phyloP scores from a whole-genome alignment of 2,113 vertebrate species.

The Trichomycterus rosablanca region DNA sequence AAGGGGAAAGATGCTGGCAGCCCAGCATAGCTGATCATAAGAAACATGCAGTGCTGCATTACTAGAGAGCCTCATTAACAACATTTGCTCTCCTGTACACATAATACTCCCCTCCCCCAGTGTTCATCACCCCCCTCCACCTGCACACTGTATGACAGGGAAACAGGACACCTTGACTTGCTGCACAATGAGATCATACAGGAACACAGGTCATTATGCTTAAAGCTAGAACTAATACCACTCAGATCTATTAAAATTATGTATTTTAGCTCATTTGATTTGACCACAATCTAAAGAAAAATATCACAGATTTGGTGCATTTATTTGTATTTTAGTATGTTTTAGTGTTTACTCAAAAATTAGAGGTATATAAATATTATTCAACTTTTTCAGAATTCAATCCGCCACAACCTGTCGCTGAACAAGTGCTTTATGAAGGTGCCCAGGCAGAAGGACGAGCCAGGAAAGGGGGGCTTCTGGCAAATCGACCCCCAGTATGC shows the following conservation, averaged over 20 bases:
- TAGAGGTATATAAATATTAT: conserved; percentile 2
- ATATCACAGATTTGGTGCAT: no score
- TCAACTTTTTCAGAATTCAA: conserved; percentile 76
- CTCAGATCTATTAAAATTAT: no score
- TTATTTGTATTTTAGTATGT: no score
- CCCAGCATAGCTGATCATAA: conserved; percentile 68
- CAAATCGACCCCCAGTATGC: conserved; percentile 79
- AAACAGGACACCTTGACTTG: conserved; percentile 43
- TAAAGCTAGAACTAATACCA: no score
- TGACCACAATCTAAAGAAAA: no score
- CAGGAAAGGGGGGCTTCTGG: conserved; percentile 88
- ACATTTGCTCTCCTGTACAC: conserved; percentile 64
- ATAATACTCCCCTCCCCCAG: conserved; percentile 53
- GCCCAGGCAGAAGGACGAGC: conserved; percentile 85
- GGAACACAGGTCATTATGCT: conserved; percentile 7
- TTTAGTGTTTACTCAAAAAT: no score
- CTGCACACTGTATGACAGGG: conserved; percentile 34
- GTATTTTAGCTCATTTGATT: no score
- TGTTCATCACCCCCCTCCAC: conserved; percentile 14
- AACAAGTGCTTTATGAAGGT: conserved; percentile 96
- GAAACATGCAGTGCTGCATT: conserved; percentile 63
- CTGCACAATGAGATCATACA: conserved; percentile 35
- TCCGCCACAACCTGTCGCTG: conserved; percentile 88
- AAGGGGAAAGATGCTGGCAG: conserved; percentile 58
- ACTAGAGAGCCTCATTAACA: conserved; percentile 69